phyloP scores from a whole-genome alignment of 2,888 invertebrate species.

The Nomada hirtipes region DNA sequence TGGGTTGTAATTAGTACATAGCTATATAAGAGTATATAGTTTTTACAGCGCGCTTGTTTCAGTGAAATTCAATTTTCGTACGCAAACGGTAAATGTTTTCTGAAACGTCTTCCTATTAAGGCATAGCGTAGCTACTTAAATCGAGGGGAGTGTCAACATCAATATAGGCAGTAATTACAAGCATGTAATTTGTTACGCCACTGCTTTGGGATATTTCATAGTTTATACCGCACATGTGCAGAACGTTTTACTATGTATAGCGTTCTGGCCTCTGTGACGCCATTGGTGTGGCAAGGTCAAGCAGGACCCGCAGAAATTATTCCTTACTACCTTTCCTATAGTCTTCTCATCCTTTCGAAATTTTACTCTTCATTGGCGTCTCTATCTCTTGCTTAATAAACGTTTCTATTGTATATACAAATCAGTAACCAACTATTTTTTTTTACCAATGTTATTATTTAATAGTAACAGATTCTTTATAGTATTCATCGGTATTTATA shows the following conservation, averaged over 20 bases:
- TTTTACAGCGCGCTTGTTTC: not conserved
- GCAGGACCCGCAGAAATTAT: conserved; percentile 30
- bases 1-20: not conserved
- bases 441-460: too few relatives aligned
- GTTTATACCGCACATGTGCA: conserved; percentile 67
- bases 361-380: not conserved
- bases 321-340: conserved; percentile 3
- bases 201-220: conserved; percentile 42
- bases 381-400: not conserved
- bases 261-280: conserved; percentile 47
- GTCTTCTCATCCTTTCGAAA: not conserved
- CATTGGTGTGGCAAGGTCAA: conserved; percentile 62
- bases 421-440: not conserved
- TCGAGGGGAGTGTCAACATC: not conserved
- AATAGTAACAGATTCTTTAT: too few relatives aligned
- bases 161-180: conserved; percentile 11
- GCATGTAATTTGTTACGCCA: conserved; percentile 34
- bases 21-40: not conserved
- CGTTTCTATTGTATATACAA: not conserved
- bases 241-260: conserved; percentile 40
- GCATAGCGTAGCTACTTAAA: not conserved
- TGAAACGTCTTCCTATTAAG: too few relatives aligned
- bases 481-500: too few relatives aligned
- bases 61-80: too few relatives aligned
- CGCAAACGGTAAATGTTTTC: too few relatives aligned